Percentiles rank a stretch among this genome's conserved stretches.
Evolutionary conservation across 92 coral and sea anemone species (phyloP).

Genomic region (Actinernus sp.): DNA sequence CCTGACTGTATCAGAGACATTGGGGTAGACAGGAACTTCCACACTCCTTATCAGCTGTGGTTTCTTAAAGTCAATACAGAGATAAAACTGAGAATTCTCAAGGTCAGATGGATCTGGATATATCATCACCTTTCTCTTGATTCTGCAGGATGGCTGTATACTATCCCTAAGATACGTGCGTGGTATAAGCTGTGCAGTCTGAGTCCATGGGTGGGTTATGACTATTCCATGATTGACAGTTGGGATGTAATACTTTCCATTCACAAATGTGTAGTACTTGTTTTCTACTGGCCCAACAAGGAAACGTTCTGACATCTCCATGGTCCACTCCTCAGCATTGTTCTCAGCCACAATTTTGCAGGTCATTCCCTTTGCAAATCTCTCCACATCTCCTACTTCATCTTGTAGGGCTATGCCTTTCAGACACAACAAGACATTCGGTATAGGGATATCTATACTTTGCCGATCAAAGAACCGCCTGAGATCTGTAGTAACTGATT

Average conservation of each 20-base stretch:
- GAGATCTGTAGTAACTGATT: conserved; percentile 16
- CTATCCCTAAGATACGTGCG: conserved; percentile 37
- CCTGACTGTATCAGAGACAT: conserved; percentile 44
- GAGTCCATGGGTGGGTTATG: conserved; percentile 55
- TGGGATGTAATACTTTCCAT: conserved; percentile 69
- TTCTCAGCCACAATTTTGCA: conserved; percentile 26
- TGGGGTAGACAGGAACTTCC: conserved; percentile 58
- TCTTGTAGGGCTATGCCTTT: conserved; percentile 17
- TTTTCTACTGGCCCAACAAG: conserved; percentile 37
- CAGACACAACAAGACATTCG: conserved; percentile 2
- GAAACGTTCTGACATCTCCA: conserved; percentile 22
- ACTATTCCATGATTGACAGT: conserved; percentile 23
- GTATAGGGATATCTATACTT: not conserved
- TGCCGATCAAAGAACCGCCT: conserved; percentile 1
- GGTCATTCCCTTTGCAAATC: conserved; percentile 14
- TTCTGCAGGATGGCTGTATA: conserved; percentile 33
- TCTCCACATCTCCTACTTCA: conserved; percentile 26
- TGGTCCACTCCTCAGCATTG: conserved; percentile 42
- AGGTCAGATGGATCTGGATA: conserved; percentile 68
- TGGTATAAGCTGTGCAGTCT: conserved; percentile 39
- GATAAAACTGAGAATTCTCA: conserved; percentile 47
- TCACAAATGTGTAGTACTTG: conserved; percentile 28
- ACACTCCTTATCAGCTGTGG: conserved; percentile 36
- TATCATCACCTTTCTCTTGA: conserved; percentile 59
- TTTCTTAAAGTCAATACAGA: conserved; percentile 48